Conservation (phyloP, 2,797 vertebrate genomes). For the Decapterus maruadsi region DNA sequence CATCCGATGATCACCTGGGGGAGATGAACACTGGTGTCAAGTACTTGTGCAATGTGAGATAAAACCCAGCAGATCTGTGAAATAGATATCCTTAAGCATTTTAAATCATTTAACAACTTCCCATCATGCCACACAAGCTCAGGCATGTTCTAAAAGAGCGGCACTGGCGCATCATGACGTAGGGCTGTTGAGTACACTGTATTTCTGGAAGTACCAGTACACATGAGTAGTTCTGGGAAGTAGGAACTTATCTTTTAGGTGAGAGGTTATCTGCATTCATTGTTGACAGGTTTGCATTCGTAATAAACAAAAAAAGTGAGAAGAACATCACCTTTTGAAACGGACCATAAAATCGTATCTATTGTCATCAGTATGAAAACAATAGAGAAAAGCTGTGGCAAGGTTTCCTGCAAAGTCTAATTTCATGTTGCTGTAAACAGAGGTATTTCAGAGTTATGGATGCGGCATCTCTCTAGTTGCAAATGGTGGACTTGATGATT, state of each 20-base stretch:
- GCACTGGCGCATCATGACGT: background rate
- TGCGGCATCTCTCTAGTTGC: background rate
- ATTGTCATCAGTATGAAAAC: background rate
- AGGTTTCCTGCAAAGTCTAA: background rate
- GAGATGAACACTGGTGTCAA: constrained; percentile 19
- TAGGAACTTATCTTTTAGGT: background rate
- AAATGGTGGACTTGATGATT: background rate
- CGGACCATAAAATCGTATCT: constrained; percentile 21
- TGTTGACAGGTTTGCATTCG: background rate
- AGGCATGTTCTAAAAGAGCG: constrained; percentile 15
- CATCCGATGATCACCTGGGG: constrained; percentile 44
- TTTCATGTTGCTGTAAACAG: background rate
- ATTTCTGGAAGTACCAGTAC: constrained; percentile 6
- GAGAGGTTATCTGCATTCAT: background rate
- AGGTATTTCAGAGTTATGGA: no score
- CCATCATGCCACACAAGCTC: constrained; percentile 5
- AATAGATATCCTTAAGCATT: background rate
- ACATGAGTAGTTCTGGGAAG: background rate
- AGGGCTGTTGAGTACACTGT: background rate
- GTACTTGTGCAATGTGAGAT: background rate
- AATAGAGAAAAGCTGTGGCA: background rate
- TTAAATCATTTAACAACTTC: constrained; percentile 17
- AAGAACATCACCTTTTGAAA: background rate
- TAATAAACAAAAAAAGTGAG: background rate
- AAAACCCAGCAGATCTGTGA: background rate